Percentiles rank a stretch among this genome's conserved stretches.
These are phyloP conservation scores for Cebus imitator DNA, from an alignment of 2,113 vertebrate genomes.

Conservation along the genomic window DNA sequence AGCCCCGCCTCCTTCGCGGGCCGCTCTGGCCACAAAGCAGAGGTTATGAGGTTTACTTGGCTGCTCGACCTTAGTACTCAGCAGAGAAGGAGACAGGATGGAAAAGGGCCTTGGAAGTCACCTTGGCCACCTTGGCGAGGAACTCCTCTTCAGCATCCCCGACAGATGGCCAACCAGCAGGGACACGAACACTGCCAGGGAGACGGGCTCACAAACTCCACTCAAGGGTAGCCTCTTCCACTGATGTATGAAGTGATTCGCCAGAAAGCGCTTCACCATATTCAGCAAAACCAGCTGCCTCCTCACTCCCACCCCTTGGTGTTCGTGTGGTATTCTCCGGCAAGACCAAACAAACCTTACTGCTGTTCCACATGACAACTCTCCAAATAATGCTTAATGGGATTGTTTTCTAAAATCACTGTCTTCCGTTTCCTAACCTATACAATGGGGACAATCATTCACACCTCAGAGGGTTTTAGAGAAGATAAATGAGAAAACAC, in stretches of 20 bases:
- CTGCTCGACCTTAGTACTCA: not conserved
- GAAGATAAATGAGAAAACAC: not conserved
- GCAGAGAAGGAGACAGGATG: not conserved
- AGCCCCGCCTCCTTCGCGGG: not conserved
- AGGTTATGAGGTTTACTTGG: not conserved
- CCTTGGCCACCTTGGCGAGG: not conserved
- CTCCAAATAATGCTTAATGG: not conserved
- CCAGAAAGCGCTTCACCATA: not conserved
- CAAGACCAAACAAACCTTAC: not conserved
- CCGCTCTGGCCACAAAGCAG: not conserved
- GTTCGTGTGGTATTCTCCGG: not conserved
- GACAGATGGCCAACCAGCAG: not conserved
- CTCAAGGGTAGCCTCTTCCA: not conserved
- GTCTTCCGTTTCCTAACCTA: not conserved
- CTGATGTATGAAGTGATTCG: not conserved
- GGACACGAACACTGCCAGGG: not conserved
- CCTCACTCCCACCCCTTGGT: not conserved
- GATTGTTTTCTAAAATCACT: not conserved
- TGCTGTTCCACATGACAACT: not conserved
- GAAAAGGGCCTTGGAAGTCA: not conserved
- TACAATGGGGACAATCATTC: not conserved
- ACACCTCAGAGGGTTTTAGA: not conserved
- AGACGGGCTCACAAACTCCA: not conserved
- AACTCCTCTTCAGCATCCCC: not conserved
- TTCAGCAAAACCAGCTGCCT: not conserved